A percentile compares a stretch with the other conserved stretches of the same genome.
phyloP scores from a whole-genome alignment of 2,113 vertebrate genomes.

The Labeo rohita region DNA sequence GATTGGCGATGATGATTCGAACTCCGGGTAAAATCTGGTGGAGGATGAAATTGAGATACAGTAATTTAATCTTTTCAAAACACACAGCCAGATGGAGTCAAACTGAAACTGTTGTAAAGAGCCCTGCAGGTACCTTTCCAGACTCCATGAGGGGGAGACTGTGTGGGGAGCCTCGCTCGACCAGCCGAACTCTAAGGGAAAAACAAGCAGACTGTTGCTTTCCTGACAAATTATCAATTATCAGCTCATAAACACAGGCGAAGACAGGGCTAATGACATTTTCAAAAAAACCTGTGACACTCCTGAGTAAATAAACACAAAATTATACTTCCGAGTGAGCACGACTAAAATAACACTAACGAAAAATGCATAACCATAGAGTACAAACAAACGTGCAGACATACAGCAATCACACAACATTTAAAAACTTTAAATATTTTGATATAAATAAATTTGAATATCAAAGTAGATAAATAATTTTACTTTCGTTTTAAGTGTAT shows the following conservation, averaged over 20 bases:
- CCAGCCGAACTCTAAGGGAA: conserved; percentile 72
- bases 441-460: too few relatives aligned
- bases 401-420: not conserved
- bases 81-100: not conserved
- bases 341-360: not conserved
- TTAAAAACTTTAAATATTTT: too few relatives aligned
- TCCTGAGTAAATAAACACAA: not conserved
- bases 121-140: conserved; percentile 71
- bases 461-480: too few relatives aligned
- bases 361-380: not conserved
- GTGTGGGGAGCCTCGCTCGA: conserved; percentile 79
- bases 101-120: not conserved
- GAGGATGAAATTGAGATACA: not conserved
- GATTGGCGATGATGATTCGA: conserved; percentile 97
- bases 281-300: not conserved
- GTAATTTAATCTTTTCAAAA: not conserved
- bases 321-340: not conserved
- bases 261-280: not conserved
- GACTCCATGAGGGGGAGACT: conserved; percentile 79
- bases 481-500: too few relatives aligned
- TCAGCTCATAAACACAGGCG: conserved; percentile 36
- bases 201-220: conserved; percentile 3
- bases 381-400: not conserved
- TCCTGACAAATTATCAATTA: not conserved
- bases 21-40: conserved; percentile 94